Base-by-base conservation (phyloP, 2,797 vertebrate species). In the Manis javanica region DNA sequence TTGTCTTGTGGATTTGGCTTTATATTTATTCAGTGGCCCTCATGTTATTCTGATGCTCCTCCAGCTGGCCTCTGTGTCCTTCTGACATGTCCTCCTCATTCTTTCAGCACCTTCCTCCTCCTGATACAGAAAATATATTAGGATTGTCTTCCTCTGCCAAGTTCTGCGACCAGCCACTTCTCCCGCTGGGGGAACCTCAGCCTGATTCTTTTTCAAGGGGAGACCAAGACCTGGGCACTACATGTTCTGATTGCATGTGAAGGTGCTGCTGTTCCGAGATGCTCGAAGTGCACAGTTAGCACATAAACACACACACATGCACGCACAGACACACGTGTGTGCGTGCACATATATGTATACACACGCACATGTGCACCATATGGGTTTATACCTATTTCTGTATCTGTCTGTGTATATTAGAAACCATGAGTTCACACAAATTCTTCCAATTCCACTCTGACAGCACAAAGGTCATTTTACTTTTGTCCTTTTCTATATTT, bases 111-210 rank as follows among this genome's bases (percentile, higher is more conserved):
- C 7, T 87, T 71, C 59, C 37, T 69, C 77, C 42, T 42, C 51
- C 24, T 42, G 42, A 29, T 2, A 24, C 11, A 31, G 8, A 49
- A 13, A 3, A 1, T 7, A 5, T 4, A 3, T 21, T 0, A 11
- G 64, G 18, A 31, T 29, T 12, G 6, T 51, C 39, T 9, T 15
- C 19, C 72, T 19, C 34, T 5, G 14, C 39, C 5, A 4, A 1
- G 39, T 21, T 13, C 46, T 63, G 16, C 13, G 2, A 15, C 21
- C n/a, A 19, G 19, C 29, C 53, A 14, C 29, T 79, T 78, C 37
- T 68, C 49, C 55, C 9, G 46, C 46, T 11, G 4, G 24, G 39
- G 72, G 29, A 49, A 5, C n/a, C 7, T 49, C 74, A 39, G 29
- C 37, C 26, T 15, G n/a, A 10, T 2, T 42, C 46, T 24, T 53